These are phyloP conservation scores for Proteles cristata DNA, from an alignment of 2,113 vertebrate species.

Conservation along the genomic window DNA sequence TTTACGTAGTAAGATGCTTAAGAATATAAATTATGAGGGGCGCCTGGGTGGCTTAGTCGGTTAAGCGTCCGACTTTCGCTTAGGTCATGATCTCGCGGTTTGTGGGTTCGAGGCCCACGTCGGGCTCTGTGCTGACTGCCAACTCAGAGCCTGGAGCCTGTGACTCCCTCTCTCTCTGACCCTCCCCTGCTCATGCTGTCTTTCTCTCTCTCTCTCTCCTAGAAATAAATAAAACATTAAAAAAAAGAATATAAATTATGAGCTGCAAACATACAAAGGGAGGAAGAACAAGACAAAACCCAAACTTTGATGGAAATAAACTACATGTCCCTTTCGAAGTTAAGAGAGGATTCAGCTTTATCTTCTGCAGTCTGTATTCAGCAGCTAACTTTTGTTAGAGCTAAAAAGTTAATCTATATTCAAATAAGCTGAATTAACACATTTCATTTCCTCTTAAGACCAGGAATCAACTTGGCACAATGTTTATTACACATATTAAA, in stretches of 20 bases:
- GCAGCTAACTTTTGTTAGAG: neutral
- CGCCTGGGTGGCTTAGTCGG: no score
- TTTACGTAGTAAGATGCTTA: slow-evolving; percentile 6
- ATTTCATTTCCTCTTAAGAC: slow-evolving; percentile 30
- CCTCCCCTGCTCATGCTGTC: no score
- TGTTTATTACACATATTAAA: neutral
- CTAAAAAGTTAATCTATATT: neutral
- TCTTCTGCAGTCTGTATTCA: neutral
- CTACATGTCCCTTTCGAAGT: neutral
- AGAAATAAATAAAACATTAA: no score
- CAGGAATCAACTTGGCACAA: neutral
- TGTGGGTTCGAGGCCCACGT: no score
- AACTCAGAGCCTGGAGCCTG: no score
- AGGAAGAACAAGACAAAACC: neutral
- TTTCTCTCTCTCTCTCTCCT: no score
- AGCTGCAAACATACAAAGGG: neutral
- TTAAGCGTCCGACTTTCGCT: no score
- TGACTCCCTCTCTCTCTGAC: no score
- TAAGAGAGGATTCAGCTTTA: neutral
- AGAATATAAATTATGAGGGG: neutral
- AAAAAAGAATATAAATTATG: neutral
- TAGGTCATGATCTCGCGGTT: no score
- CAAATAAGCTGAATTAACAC: neutral
- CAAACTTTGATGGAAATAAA: neutral
- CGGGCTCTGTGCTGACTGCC: no score